Evolutionary conservation across 1,140 invertebrate species (phyloP).

Genomic region (Drosophila lini): DNA sequence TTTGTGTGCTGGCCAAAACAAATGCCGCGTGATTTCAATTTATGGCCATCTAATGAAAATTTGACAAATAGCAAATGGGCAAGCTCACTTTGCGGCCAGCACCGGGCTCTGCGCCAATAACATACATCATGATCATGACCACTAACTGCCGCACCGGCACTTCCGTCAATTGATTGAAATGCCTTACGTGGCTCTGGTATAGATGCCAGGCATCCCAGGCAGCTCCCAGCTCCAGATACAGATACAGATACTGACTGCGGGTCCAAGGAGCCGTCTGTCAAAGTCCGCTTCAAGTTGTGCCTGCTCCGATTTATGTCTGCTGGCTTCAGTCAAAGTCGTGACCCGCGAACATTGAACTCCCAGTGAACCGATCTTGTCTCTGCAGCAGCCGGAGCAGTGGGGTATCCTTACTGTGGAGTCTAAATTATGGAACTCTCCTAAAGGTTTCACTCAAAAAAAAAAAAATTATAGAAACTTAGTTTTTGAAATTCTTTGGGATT

Average conservation of each 20-base stretch:
- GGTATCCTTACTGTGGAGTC: slow-evolving; percentile 16
- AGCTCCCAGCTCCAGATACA: slow-evolving; percentile 12
- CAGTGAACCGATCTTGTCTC: slow-evolving; percentile 47
- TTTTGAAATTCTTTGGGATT: background rate
- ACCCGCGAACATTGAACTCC: slow-evolving; percentile 76
- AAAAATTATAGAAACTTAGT: background rate
- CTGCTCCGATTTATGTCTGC: slow-evolving; percentile 61
- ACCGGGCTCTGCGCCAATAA: slow-evolving; percentile 40
- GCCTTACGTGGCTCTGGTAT: slow-evolving; percentile 19
- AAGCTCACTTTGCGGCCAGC: slow-evolving; percentile 39
- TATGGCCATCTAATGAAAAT: slow-evolving; percentile 78
- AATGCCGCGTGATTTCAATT: slow-evolving; percentile 69
- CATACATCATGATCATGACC: slow-evolving; percentile 58
- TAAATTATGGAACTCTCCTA: background rate
- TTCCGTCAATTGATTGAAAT: slow-evolving; percentile 62
- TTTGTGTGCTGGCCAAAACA: slow-evolving; percentile 70
- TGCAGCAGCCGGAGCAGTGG: slow-evolving; percentile 1
- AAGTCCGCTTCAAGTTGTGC: slow-evolving; percentile 34
- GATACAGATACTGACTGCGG: slow-evolving; percentile 3
- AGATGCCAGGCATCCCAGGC: background rate
- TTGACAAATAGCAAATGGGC: slow-evolving; percentile 79
- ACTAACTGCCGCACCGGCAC: slow-evolving; percentile 39
- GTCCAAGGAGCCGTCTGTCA: slow-evolving; percentile 33
- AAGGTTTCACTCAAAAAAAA: slow-evolving; percentile 10
- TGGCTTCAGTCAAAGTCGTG: slow-evolving; percentile 63